Percentiles rank a stretch among this genome's conserved stretches.
phyloP scores from a whole-genome alignment of 2,888 invertebrate species.

The Apamea sordens region DNA sequence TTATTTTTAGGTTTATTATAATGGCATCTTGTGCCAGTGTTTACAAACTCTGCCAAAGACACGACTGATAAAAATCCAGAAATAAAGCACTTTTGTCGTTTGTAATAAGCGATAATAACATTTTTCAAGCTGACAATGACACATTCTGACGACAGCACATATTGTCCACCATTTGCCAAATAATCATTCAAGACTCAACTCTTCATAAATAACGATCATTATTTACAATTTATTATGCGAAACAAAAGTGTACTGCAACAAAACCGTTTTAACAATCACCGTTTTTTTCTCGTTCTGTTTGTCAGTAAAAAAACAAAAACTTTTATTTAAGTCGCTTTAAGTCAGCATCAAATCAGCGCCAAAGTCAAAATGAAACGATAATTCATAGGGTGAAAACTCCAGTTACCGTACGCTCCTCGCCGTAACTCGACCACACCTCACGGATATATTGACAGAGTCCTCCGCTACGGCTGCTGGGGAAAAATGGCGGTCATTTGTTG shows the following conservation, averaged over 20 bases:
- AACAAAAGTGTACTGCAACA: constrained; percentile 27
- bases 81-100: constrained; percentile 47
- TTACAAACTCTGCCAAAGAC: constrained; percentile 26
- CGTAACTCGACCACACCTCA: constrained; percentile 59
- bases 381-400: background rate
- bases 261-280: background rate
- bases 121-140: constrained; percentile 47
- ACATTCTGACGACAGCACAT: constrained; percentile 39
- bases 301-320: background rate
- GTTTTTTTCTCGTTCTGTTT: background rate
- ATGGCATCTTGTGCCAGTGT: constrained; percentile 1
- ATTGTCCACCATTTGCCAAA: constrained; percentile 57
- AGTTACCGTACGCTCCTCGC: constrained; percentile 40
- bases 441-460: constrained; percentile 90
- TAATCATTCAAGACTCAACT: constrained; percentile 52
- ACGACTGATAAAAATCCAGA: constrained; percentile 33
- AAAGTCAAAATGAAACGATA: background rate
- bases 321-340: background rate
- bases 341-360: background rate
- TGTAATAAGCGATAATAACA: constrained; percentile 30
- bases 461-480: constrained; percentile 87
- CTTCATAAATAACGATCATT: constrained; percentile 53
- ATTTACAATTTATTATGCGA: constrained; percentile 41
- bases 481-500: constrained; percentile 90
- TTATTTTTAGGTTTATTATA: constrained; percentile 26